Conservation (phyloP, 2,113 vertebrate genomes). For the Pantherophis guttatus region DNA sequence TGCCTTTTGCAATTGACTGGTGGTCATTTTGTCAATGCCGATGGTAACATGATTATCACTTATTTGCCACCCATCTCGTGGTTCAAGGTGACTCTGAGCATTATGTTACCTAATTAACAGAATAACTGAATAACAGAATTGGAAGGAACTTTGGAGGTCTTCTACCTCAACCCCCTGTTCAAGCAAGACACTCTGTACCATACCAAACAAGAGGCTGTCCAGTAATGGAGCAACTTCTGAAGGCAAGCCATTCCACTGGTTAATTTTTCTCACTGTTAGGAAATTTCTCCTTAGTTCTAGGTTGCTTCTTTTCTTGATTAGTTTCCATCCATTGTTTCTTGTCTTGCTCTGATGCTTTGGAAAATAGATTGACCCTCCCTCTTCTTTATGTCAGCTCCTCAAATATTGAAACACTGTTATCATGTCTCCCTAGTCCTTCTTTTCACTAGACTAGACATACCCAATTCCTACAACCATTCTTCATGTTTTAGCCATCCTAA, state of each 20-base stretch:
- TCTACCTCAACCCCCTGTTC: background rate
- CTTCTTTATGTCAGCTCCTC: no score
- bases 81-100: background rate
- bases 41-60: background rate
- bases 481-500: no score
- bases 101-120: background rate
- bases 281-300: no score
- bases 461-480: no score
- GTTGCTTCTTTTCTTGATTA: no score
- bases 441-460: no score
- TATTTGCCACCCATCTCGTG: background rate
- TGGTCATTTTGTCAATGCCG: background rate
- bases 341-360: no score
- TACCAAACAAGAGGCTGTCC: background rate
- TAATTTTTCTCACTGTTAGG: no score
- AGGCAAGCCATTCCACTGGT: background rate
- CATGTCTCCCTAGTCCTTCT: no score
- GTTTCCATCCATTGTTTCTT: no score
- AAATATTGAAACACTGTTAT: no score
- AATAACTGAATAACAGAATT: background rate
- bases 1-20: background rate
- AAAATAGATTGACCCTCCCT: no score
- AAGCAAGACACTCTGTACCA: background rate
- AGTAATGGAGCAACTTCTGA: background rate
- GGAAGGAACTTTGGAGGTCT: background rate